phyloP scores from a whole-genome alignment of 2,888 invertebrate species.

The Cephonodes hylas region DNA sequence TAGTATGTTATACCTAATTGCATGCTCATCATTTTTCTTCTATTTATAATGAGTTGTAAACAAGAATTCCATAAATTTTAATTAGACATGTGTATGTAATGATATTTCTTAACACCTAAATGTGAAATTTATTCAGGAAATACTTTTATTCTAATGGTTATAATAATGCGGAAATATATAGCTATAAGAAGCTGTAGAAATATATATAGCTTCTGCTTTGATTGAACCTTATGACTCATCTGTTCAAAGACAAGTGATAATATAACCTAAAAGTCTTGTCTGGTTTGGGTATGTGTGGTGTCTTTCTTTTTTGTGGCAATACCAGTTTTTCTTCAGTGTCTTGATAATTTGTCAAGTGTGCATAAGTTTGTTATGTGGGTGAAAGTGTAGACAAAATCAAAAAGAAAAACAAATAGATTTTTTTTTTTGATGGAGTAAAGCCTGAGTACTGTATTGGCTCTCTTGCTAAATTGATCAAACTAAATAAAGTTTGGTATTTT shows the following conservation, averaged over 20 bases:
- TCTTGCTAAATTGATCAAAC: not conserved
- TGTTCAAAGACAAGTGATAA: not conserved
- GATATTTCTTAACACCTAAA: not conserved
- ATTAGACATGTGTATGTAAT: not conserved
- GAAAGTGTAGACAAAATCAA: no score
- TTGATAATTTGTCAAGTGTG: not conserved
- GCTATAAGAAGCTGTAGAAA: no score
- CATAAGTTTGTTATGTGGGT: no score
- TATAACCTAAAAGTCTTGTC: not conserved
- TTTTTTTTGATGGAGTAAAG: no score
- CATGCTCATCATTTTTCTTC: not conserved
- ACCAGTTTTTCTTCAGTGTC: not conserved
- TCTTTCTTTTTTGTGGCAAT: not conserved
- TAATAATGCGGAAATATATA: not conserved
- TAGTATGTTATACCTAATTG: not conserved
- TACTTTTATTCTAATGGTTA: not conserved
- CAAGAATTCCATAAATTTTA: not conserved
- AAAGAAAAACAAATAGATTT: no score
- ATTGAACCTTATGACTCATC: not conserved
- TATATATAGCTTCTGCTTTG: not conserved
- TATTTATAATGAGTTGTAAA: not conserved
- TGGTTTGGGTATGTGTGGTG: not conserved
- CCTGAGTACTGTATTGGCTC: no score
- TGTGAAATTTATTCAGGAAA: not conserved
- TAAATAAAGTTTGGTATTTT: not conserved